phyloP scores from a whole-genome alignment of 2,888 invertebrate species.

The Portevinia maculata region DNA sequence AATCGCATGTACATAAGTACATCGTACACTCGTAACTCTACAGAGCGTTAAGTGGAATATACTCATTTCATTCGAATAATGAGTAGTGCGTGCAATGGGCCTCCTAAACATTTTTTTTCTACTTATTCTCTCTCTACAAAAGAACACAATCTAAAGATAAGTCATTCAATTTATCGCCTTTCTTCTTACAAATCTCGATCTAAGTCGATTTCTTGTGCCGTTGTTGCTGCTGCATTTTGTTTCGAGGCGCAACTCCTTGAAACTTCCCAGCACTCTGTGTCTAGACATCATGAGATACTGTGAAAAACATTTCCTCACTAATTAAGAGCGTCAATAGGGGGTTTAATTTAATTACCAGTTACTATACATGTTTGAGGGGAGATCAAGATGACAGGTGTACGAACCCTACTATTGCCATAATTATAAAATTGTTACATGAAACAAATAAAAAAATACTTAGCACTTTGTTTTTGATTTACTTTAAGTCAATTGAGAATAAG shows the following conservation, averaged over 20 bases:
- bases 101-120: not conserved
- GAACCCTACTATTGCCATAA: conserved; percentile 2
- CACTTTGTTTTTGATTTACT: not conserved
- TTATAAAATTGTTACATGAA: conserved; percentile 7
- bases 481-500: not conserved
- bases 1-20: conserved; percentile 72
- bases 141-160: conserved; percentile 37
- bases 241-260: conserved; percentile 5
- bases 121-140: conserved; percentile 21
- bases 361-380: not conserved
- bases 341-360: conserved; percentile 48
- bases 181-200: conserved; percentile 13
- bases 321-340: conserved; percentile 54
- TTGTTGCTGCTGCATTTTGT: too few species aligned
- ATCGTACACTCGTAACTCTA: conserved; percentile 56
- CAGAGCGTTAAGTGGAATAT: conserved; percentile 65
- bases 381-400: not conserved
- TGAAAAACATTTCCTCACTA: conserved; percentile 40
- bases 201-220: conserved; percentile 1
- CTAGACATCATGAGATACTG: conserved; percentile 18
- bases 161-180: conserved; percentile 45
- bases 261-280: conserved; percentile 7
- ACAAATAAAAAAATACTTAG: not conserved
- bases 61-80: conserved; percentile 31
- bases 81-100: conserved; percentile 12